Percentiles rank a stretch among this genome's conserved stretches.
phyloP scores from a whole-genome alignment of 2,797 vertebrate species.

The Anolis apletophallus region DNA sequence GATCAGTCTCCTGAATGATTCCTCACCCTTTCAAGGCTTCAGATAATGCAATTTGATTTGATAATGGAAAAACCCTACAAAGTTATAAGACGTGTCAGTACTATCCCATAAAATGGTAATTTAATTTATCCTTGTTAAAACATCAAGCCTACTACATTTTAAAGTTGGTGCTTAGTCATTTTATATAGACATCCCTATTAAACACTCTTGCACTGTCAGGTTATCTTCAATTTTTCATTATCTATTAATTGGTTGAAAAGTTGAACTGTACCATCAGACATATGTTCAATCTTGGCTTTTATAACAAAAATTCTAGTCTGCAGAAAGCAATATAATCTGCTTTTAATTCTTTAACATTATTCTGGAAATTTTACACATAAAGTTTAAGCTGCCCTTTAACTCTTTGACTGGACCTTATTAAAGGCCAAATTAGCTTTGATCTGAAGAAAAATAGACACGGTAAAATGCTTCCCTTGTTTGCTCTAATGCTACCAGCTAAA shows the following conservation, averaged over 20 bases:
- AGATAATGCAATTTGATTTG: conserved; percentile 33
- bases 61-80: conserved; percentile 30
- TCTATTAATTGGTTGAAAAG: conserved; percentile 18
- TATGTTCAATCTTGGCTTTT: conserved; percentile 52
- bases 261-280: conserved; percentile 46
- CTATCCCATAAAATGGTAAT: conserved; percentile 26
- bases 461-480: conserved; percentile 65
- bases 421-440: conserved; percentile 67
- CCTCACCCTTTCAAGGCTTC: conserved; percentile 29
- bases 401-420: conserved; percentile 59
- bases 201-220: conserved; percentile 34
- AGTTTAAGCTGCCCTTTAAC: conserved; percentile 63
- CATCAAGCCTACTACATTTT: conserved; percentile 19
- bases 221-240: conserved; percentile 39
- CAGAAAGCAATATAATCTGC: background rate
- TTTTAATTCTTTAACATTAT: conserved; percentile 62
- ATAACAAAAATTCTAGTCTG: conserved; percentile 57
- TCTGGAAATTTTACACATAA: conserved; percentile 63
- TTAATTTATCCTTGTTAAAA: conserved; percentile 50
- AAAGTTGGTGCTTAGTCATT: conserved; percentile 33
- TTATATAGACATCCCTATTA: conserved; percentile 46
- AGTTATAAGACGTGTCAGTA: background rate
- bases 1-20: background rate
- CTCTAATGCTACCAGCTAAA: conserved; percentile 61
- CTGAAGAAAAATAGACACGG: conserved; percentile 59